Base-by-base conservation (phyloP, 37 sponge, comb jelly and placozoan genomes). In the Diacarnus erythraeanus region DNA sequence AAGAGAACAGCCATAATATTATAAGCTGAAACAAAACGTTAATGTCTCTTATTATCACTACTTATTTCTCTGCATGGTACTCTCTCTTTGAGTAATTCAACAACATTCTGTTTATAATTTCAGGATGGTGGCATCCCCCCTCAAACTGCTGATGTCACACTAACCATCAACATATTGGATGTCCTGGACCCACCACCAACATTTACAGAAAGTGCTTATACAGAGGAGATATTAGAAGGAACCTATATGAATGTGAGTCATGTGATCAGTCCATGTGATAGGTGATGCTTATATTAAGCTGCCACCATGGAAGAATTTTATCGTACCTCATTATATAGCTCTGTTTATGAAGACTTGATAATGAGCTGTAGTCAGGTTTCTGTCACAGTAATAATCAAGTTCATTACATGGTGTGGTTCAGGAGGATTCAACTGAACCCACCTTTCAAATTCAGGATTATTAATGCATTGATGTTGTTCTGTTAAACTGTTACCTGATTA, bases 161-260 rank as follows among this genome's bases (percentile, higher is more conserved):
- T 47, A 6, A 82, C 38, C 23, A 72, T 82, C 0, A 74, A 59
- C 31, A 54, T 82, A 0, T 2, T 29, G n/a, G 70, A 74, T 34
- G 23, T 10, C 25, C 33, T 44, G 34, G 84, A 83, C 47, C 23
- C 54, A 33, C 27, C 70, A 29, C 84, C 84, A 21, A 66, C 38
- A 4, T 83, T 83, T 30, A 42, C 66, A 27, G 68, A 83, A 29
- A 41, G 38, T 17, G 10, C 54, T 30, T 83, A 75, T 35, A 29
- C 66, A 42, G 76, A 34, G 35, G 65, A 75, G 10, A 60, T 83
- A 40, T 22, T 57, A 5, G 84, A 83, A 38, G 66, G 56, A 37
- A 68, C 61, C 0, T 80, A 80, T 60, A 57, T 63, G 29, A 71
- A 35, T 59, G 81, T 80, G 58, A 27, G 72, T 54, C 18, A 54